Evolutionary conservation across 2,113 vertebrate genomes (phyloP).

Genomic region (Aepyceros melampus): DNA sequence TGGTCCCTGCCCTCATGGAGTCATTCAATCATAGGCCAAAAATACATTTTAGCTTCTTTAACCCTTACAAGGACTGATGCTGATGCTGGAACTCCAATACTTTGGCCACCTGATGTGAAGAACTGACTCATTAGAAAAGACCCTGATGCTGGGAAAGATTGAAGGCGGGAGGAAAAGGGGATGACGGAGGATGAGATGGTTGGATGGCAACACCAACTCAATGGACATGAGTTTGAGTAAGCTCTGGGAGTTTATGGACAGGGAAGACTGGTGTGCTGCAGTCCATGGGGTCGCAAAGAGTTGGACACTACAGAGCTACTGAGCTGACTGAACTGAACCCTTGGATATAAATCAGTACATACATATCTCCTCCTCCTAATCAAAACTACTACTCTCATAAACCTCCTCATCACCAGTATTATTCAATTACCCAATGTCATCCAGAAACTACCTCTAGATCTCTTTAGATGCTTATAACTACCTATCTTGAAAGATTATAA

Average conservation of each 20-base stretch:
- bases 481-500: not conserved
- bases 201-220: not conserved
- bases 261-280: not conserved
- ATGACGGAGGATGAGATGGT: not conserved
- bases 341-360: not conserved
- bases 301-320: accelerated
- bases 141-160: not conserved
- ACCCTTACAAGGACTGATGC: not conserved
- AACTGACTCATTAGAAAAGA: not conserved
- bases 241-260: not conserved
- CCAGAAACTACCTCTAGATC: not conserved
- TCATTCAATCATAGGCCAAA: not conserved
- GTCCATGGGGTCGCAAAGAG: not conserved
- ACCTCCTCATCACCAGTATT: not conserved
- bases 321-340: not conserved
- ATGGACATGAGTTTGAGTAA: not conserved
- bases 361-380: not conserved
- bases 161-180: not conserved
- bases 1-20: not conserved
- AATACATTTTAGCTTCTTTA: not conserved
- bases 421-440: not conserved
- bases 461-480: not conserved
- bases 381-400: not conserved
- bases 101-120: accelerated
- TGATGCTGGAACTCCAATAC: not conserved